Conservation (phyloP, 2,888 invertebrate genomes). For the Caenorhabditis uteleia region DNA sequence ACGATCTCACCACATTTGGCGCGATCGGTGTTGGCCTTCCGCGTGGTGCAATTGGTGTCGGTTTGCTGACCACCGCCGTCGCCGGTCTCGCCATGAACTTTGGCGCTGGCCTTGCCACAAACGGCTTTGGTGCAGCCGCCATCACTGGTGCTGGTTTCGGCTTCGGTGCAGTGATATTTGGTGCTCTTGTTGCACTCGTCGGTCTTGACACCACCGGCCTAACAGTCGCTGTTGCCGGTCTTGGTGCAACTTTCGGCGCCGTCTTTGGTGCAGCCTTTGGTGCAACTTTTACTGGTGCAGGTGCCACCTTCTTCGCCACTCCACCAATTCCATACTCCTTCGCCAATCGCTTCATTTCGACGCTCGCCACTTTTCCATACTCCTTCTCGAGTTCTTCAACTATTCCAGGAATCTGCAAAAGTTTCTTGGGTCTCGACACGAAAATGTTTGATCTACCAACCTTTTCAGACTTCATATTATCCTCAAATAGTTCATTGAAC, state of each 20-base stretch:
- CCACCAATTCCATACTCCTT: constrained; percentile 9
- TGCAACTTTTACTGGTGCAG: neutral
- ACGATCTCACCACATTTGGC: constrained; percentile 24
- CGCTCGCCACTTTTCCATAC: constrained; percentile 21
- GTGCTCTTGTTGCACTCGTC: neutral
- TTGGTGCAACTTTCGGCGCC: neutral
- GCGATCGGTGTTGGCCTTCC: neutral
- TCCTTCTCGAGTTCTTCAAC: constrained; percentile 25
- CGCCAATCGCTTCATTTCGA: constrained; percentile 36
- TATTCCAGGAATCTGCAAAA: constrained; percentile 11
- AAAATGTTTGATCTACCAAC: constrained; percentile 67
- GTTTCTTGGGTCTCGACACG: neutral
- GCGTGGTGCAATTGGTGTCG: neutral
- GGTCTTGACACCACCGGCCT: neutral
- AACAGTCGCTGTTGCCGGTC: neutral
- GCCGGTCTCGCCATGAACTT: constrained; percentile 8
- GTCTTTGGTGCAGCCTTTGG: neutral
- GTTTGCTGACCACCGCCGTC: neutral
- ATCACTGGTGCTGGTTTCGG: neutral
- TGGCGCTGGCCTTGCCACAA: constrained; percentile 38
- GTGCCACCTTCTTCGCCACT: neutral
- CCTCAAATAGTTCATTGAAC: constrained; percentile 80
- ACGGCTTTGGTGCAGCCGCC: constrained; percentile 10
- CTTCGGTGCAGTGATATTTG: constrained; percentile 3
- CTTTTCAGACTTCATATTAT: constrained; percentile 88